A percentile compares a stretch with the other conserved stretches of the same genome.
Conservation (phyloP, 2,113 vertebrate species). For the Glareola pratincola region DNA sequence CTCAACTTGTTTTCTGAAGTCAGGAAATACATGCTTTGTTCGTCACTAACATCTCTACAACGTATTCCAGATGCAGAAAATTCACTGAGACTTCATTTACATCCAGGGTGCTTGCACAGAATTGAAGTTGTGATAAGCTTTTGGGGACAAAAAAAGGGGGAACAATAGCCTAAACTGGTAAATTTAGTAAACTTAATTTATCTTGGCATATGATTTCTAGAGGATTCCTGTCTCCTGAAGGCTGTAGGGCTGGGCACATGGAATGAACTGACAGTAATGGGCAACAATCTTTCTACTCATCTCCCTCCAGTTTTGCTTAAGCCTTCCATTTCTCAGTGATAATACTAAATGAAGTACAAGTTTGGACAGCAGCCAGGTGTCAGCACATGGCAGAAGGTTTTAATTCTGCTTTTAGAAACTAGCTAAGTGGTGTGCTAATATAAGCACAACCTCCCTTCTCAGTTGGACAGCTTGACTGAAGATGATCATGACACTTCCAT, state of each 20-base stretch:
- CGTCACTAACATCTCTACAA: background rate
- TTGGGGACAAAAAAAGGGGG: too few relatives aligned
- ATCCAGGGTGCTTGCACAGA: background rate
- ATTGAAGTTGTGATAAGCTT: background rate
- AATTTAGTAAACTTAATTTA: background rate
- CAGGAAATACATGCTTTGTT: background rate
- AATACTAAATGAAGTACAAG: constrained; percentile 4
- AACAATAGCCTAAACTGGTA: background rate
- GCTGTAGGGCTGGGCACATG: background rate
- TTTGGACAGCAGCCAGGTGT: constrained; percentile 49
- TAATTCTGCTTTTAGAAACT: constrained; percentile 57
- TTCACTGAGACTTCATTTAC: rapidly evolving
- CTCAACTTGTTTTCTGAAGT: background rate
- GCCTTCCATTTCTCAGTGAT: constrained; percentile 3
- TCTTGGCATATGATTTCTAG: background rate
- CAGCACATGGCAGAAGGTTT: constrained; percentile 55
- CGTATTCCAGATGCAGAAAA: background rate
- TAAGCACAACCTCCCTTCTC: constrained; percentile 25
- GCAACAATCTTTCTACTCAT: background rate
- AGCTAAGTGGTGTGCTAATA: constrained; percentile 51
- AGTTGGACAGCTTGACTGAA: constrained; percentile 24
- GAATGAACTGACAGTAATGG: background rate
- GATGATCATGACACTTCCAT: background rate
- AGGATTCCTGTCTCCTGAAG: background rate
- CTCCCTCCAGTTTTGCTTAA: background rate